These are phyloP conservation scores for Lepilemur ruficaudatus DNA, from an alignment of 2,797 vertebrate species.

Conservation along the genomic window DNA sequence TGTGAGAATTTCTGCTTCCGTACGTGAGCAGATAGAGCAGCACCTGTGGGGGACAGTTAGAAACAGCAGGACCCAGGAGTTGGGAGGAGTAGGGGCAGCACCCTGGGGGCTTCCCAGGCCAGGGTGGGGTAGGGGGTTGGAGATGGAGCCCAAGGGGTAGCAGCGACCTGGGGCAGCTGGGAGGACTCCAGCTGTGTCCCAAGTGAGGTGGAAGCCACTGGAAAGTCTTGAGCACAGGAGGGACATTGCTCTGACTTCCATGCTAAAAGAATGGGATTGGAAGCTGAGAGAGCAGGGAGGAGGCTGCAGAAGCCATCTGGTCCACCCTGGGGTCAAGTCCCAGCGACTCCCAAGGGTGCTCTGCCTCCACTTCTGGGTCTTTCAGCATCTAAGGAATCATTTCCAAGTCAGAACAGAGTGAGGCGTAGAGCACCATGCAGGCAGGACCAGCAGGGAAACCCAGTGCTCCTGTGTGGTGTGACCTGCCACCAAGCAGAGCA, in stretches of 20 bases:
- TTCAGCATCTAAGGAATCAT: not conserved
- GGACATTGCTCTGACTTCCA: rapidly evolving
- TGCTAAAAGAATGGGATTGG: not conserved
- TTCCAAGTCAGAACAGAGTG: not conserved
- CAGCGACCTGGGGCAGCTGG: not conserved
- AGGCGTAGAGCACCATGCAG: not conserved
- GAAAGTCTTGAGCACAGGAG: not conserved
- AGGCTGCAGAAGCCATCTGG: rapidly evolving
- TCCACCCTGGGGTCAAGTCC: not conserved
- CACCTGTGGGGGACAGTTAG: not conserved
- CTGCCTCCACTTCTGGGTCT: not conserved
- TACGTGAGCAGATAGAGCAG: not conserved
- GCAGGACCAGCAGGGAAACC: not conserved
- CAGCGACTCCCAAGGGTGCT: rapidly evolving
- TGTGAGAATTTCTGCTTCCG: not conserved
- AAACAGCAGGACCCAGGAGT: not conserved
- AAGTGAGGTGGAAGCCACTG: not conserved
- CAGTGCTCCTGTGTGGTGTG: rapidly evolving
- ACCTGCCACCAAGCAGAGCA: not conserved
- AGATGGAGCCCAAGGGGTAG: not conserved
- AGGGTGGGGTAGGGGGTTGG: not conserved
- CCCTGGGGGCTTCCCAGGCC: not conserved
- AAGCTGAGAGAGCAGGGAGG: not conserved
- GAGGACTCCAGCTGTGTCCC: not conserved
- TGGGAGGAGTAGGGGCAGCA: not conserved